Evolutionary conservation across 1,140 invertebrate species (phyloP).

Genomic region (Stegodyphus dumicola): DNA sequence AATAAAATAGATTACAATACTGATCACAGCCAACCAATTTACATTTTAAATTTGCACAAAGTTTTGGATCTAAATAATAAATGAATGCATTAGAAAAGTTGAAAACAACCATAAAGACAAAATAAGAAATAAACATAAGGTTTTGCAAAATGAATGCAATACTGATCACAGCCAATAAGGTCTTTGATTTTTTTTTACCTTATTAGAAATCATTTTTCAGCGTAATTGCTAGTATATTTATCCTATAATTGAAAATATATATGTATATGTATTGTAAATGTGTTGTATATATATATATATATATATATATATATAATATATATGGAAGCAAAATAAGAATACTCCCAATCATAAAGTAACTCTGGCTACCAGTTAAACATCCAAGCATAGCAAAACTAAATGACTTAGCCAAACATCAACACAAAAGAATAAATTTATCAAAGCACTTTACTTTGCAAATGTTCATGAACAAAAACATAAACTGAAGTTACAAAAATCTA

Average conservation of each 20-base stretch:
- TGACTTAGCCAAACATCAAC: conserved; percentile 53
- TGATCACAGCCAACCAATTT: no score
- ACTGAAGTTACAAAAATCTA: conserved; percentile 9
- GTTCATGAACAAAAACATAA: conserved; percentile 23
- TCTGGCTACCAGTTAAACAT: conserved; percentile 33
- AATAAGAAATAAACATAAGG: no score
- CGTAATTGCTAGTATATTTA: conserved; percentile 8
- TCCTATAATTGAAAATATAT: conserved; percentile 17
- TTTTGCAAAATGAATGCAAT: conserved; percentile 12
- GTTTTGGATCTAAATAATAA: background rate
- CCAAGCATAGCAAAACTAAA: conserved; percentile 39
- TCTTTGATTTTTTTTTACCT: background rate
- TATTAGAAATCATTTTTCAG: background rate
- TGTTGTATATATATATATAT: conserved; percentile 3
- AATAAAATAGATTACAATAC: no score
- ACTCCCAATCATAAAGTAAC: conserved; percentile 31
- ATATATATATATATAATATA: conserved; percentile 11
- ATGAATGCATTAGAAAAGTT: background rate
- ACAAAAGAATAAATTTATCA: conserved; percentile 21
- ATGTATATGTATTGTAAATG: conserved; percentile 7
- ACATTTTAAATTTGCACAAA: no score
- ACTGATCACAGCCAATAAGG: conserved; percentile 43
- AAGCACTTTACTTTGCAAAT: conserved; percentile 10
- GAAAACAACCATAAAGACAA: no score
- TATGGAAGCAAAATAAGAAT: conserved; percentile 24